Percentiles rank a stretch among this genome's conserved stretches.
Evolutionary conservation across 1,140 invertebrate species (phyloP).

Genomic region (Daktulosphaira vitifoliae): DNA sequence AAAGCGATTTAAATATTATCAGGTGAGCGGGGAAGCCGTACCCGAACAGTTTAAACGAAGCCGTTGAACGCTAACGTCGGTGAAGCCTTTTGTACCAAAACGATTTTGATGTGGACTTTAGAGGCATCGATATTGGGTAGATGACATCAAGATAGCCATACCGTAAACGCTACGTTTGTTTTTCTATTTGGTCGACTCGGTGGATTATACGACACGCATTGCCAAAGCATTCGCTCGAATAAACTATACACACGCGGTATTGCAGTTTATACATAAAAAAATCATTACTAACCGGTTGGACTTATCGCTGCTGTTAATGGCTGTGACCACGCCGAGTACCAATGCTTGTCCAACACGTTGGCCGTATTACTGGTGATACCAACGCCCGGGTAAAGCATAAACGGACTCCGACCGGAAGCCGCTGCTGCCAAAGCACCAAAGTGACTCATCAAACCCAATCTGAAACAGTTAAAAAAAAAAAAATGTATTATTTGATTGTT

Average conservation of each 20-base stretch:
- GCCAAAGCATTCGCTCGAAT: no score
- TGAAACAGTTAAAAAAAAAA: slow-evolving; percentile 46
- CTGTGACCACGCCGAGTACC: slow-evolving; percentile 43
- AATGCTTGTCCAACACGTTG: slow-evolving; percentile 38
- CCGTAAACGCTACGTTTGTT: no score
- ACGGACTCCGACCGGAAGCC: slow-evolving; percentile 44
- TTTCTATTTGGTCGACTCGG: no score
- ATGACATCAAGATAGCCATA: background rate
- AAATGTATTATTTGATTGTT: no score
- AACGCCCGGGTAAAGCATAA: slow-evolving; percentile 44
- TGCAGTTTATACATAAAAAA: no score
- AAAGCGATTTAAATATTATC: slow-evolving; percentile 1
- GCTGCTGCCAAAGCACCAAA: slow-evolving; percentile 59
- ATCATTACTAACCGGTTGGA: slow-evolving; percentile 41
- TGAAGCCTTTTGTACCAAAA: slow-evolving; percentile 10
- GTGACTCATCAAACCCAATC: slow-evolving; percentile 70
- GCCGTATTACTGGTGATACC: slow-evolving; percentile 42
- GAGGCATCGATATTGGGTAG: background rate
- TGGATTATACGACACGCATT: no score
- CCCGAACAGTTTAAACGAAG: slow-evolving; percentile 10
- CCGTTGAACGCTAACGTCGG: background rate
- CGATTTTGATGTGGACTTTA: background rate
- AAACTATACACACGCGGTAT: no score
- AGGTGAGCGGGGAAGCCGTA: slow-evolving; percentile 8
- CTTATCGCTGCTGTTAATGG: slow-evolving; percentile 38